These are phyloP conservation scores for Drosophila funebris DNA, from an alignment of 1,140 invertebrate genomes.

Conservation along the genomic window DNA sequence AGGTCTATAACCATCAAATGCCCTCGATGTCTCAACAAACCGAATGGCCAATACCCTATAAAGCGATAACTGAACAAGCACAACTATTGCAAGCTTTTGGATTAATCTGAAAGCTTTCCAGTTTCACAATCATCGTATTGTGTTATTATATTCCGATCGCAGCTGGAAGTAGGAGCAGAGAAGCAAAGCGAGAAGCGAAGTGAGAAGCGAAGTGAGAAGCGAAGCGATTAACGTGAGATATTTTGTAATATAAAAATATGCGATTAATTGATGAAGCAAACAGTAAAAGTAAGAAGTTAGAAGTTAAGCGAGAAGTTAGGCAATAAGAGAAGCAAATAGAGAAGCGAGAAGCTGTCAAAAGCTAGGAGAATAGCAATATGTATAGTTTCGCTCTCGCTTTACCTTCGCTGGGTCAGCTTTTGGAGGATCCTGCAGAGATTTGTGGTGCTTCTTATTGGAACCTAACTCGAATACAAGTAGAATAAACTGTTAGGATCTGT, in stretches of 20 bases:
- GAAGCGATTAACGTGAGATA: too few species aligned
- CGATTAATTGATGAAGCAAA: too few species aligned
- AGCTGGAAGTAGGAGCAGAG: too few species aligned
- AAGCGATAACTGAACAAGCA: not conserved
- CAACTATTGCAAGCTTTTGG: not conserved
- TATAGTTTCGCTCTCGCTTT: not conserved
- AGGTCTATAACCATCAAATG: not conserved
- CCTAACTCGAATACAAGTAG: not conserved
- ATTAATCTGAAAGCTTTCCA: not conserved
- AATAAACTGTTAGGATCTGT: not conserved
- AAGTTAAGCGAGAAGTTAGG: not conserved
- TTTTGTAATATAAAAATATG: too few species aligned
- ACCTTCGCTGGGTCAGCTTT: conserved; percentile 1
- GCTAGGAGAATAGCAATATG: not conserved
- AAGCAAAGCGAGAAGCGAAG: not conserved
- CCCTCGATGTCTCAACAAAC: not conserved
- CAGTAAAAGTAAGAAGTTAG: too few species aligned
- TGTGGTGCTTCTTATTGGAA: conserved; percentile 2
- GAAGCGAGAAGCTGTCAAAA: too few species aligned
- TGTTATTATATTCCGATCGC: too few species aligned
- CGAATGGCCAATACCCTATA: not conserved
- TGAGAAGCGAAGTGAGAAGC: not conserved
- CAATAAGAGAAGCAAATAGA: too few species aligned
- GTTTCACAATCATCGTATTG: too few species aligned
- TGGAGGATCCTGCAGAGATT: not conserved